These are phyloP conservation scores for Microhierax caerulescens DNA, from an alignment of 2,797 vertebrate species.

Conservation along the genomic window DNA sequence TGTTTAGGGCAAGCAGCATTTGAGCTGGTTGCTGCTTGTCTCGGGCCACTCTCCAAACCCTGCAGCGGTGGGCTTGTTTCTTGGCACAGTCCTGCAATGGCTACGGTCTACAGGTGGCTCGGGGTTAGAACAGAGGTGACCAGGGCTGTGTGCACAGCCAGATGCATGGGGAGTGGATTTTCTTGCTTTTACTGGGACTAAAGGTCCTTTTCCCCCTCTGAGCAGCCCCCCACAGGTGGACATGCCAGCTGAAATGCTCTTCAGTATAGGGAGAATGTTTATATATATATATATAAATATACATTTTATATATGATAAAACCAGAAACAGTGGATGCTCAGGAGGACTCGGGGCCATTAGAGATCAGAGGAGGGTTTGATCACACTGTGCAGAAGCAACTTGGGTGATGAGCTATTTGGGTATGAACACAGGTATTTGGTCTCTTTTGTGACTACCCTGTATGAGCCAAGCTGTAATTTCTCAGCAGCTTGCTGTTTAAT, in stretches of 20 bases:
- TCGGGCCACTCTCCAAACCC: background rate
- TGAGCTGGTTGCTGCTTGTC: background rate
- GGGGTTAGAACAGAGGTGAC: background rate
- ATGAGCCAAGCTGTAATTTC: background rate
- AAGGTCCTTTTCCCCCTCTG: rapidly evolving
- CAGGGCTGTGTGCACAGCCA: rapidly evolving
- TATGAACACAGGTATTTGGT: background rate
- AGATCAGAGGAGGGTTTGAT: background rate
- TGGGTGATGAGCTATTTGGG: background rate
- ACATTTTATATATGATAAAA: too few relatives aligned
- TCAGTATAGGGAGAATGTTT: rapidly evolving
- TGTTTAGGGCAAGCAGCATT: background rate
- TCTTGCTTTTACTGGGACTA: background rate
- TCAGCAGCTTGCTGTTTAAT: background rate
- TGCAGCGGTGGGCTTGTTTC: background rate
- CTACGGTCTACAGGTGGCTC: background rate
- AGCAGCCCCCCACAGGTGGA: background rate
- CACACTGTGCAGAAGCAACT: background rate
- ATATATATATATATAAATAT: too few relatives aligned
- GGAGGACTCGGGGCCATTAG: background rate
- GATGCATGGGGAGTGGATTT: background rate
- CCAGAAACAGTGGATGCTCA: background rate
- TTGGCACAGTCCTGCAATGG: background rate
- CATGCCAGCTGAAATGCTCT: background rate
- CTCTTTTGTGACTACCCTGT: background rate